Conservation (phyloP, 92 coral and sea anemone genomes). For the Palythoa heliodiscus region DNA sequence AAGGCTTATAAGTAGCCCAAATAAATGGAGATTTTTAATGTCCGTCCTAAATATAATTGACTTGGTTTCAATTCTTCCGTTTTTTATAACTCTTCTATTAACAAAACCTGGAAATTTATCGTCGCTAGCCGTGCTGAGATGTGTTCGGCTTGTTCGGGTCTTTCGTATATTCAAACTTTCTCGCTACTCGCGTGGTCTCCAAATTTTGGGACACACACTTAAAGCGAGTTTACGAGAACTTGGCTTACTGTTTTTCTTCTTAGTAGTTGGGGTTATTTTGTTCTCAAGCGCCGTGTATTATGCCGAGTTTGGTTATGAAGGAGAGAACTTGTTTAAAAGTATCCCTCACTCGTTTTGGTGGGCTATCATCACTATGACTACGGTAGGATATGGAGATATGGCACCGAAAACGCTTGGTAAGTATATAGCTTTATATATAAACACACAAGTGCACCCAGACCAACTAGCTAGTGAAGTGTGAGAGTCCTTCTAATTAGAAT, state of each 20-base stretch:
- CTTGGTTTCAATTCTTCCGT: slow-evolving; percentile 87
- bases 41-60: slow-evolving; percentile 93
- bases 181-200: slow-evolving; percentile 96
- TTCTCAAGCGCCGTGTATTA: slow-evolving; percentile 97
- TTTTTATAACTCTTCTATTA: slow-evolving; percentile 84
- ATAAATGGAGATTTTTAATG: slow-evolving; percentile 87
- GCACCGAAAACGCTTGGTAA: slow-evolving; percentile 90
- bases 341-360: slow-evolving; percentile 99
- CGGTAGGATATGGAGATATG: slow-evolving; percentile 98
- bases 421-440: slow-evolving; percentile 21
- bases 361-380: slow-evolving; percentile 99
- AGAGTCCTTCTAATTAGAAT: neutral
- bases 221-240: slow-evolving; percentile 94
- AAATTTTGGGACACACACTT: slow-evolving; percentile 96
- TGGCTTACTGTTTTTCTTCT: slow-evolving; percentile 87
- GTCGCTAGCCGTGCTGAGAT: slow-evolving; percentile 87
- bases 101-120: slow-evolving; percentile 82
- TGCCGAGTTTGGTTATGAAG: slow-evolving; percentile 72
- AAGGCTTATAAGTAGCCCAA: slow-evolving; percentile 83
- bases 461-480: no score
- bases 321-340: slow-evolving; percentile 71
- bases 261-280: slow-evolving; percentile 94
- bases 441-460: no score
- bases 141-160: slow-evolving; percentile 89
- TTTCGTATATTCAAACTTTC: slow-evolving; percentile 96